These are phyloP conservation scores for Paramisgurnus dabryanus DNA, from an alignment of 2,113 vertebrate species.

Conservation along the genomic window DNA sequence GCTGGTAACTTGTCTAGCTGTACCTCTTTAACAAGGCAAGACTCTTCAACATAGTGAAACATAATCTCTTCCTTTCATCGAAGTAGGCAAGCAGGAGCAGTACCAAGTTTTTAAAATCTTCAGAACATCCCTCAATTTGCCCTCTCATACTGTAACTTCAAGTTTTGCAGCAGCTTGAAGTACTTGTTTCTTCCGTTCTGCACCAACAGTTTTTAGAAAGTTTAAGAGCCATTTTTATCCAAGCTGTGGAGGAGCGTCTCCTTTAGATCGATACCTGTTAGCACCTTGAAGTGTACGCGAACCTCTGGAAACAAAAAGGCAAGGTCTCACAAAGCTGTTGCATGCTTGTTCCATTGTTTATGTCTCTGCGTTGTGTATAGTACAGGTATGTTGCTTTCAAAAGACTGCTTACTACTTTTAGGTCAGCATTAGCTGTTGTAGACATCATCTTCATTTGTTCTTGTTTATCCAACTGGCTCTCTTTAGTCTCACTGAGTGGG, in stretches of 20 bases:
- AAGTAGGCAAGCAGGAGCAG: slow-evolving; percentile 51
- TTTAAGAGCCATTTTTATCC: slow-evolving; percentile 52
- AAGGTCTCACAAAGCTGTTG: slow-evolving; percentile 45
- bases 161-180: slow-evolving; percentile 41
- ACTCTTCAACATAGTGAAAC: slow-evolving; percentile 45
- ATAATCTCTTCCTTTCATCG: slow-evolving; percentile 47
- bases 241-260: slow-evolving; percentile 11
- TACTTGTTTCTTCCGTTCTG: slow-evolving; percentile 46
- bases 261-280: slow-evolving; percentile 45
- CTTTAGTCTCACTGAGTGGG: slow-evolving; percentile 45
- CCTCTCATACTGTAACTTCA: slow-evolving; percentile 24
- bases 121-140: slow-evolving; percentile 37
- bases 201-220: slow-evolving; percentile 47
- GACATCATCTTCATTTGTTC: slow-evolving; percentile 34
- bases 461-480: slow-evolving; percentile 52
- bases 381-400: slow-evolving; percentile 45
- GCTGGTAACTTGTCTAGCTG: slow-evolving; percentile 42
- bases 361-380: slow-evolving; percentile 40
- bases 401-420: slow-evolving; percentile 16
- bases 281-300: slow-evolving; percentile 52
- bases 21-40: slow-evolving; percentile 32
- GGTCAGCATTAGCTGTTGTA: slow-evolving; percentile 22
- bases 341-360: slow-evolving; percentile 50
- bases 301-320: slow-evolving; percentile 54
- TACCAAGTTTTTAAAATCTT: slow-evolving; percentile 44